Evolutionary conservation across 2,888 invertebrate genomes (phyloP).

Genomic region (Drosophila heteroneura): DNA sequence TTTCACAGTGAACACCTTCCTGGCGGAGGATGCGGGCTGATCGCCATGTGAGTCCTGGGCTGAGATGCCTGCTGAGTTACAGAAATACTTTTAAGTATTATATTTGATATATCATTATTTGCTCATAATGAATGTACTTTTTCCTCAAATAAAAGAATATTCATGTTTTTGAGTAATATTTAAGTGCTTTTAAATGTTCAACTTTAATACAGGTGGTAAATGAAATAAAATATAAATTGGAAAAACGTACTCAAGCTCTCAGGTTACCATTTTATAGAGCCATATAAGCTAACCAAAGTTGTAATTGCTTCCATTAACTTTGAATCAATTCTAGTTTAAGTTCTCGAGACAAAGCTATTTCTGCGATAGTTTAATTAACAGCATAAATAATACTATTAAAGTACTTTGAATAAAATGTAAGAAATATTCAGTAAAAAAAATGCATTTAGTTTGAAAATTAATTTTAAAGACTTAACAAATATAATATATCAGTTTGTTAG

Average conservation of each 20-base stretch:
- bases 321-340: fast-evolving
- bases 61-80: neutral
- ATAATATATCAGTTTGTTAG: neutral
- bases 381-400: too few relatives aligned
- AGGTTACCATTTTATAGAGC: neutral
- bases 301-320: neutral
- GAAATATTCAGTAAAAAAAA: neutral
- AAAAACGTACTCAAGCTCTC: neutral
- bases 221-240: neutral
- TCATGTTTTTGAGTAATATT: neutral
- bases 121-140: neutral
- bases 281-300: neutral
- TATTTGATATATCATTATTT: neutral
- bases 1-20: neutral
- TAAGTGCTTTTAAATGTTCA: neutral
- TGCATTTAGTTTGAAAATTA: neutral
- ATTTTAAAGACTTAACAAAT: neutral
- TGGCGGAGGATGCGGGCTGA: neutral
- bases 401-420: neutral
- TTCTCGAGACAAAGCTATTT: too few relatives aligned
- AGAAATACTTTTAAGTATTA: neutral
- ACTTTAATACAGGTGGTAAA: neutral
- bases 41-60: neutral
- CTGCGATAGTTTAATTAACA: too few relatives aligned
- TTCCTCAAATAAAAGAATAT: neutral